phyloP scores from a whole-genome alignment of 2,888 invertebrate genomes.

The Prosapia bicincta region DNA sequence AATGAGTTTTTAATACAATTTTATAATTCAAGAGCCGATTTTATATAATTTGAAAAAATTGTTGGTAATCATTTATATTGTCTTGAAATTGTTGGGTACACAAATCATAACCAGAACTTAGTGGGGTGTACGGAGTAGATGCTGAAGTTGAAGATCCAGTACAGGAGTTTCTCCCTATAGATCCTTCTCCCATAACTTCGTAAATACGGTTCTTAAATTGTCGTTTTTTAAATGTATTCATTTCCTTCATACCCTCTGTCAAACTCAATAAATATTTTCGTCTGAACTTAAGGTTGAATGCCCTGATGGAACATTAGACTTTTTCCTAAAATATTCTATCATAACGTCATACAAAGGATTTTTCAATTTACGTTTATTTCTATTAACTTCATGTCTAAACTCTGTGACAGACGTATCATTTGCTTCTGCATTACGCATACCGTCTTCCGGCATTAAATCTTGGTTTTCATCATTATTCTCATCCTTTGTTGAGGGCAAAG shows the following conservation, averaged over 20 bases:
- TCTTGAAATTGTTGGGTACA: too few species aligned
- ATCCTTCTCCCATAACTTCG: neutral
- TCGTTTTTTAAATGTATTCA: neutral
- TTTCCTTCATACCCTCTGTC: too few species aligned
- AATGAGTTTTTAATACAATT: neutral
- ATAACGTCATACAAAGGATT: too few species aligned
- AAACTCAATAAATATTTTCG: neutral
- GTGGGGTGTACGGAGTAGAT: neutral
- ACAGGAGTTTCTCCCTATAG: neutral
- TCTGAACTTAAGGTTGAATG: neutral
- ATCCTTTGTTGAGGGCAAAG: too few species aligned
- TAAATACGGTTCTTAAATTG: neutral
- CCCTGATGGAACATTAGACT: neutral
- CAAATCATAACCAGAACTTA: too few species aligned
- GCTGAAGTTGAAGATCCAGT: neutral
- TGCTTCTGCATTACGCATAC: neutral
- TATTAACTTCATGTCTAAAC: neutral
- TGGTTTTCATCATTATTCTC: neutral
- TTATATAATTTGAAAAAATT: too few species aligned
- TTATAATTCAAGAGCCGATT: too few species aligned
- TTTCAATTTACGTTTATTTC: neutral
- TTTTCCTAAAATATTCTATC: neutral
- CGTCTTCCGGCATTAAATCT: neutral
- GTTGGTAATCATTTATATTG: too few species aligned
- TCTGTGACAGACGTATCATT: neutral